phyloP scores from a whole-genome alignment of 2,797 vertebrate genomes.

The Eidolon dupreanum region DNA sequence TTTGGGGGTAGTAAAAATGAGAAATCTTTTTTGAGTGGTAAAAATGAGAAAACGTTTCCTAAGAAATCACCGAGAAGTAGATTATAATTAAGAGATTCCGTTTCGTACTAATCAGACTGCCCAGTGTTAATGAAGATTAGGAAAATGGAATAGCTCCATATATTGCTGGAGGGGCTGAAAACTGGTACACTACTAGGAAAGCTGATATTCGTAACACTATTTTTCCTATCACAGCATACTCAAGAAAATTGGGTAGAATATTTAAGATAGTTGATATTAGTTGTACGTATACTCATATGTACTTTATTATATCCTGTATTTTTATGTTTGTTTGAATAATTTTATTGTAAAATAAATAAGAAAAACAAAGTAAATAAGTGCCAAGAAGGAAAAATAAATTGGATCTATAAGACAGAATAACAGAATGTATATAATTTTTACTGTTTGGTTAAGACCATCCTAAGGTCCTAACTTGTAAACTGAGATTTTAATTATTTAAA shows the following conservation, averaged over 20 bases:
- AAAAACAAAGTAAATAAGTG: not conserved
- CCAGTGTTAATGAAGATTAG: not conserved
- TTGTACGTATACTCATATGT: not conserved
- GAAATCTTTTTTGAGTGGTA: not conserved
- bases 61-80: not conserved
- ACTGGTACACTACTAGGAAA: not conserved
- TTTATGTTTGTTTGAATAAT: not conserved
- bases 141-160: not conserved
- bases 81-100: not conserved
- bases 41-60: not conserved
- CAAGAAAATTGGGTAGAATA: not conserved
- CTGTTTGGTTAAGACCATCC: not conserved
- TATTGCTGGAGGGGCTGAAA: not conserved
- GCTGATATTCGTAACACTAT: not conserved
- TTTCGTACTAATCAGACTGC: not conserved
- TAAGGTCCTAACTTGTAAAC: not conserved
- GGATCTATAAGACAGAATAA: not conserved
- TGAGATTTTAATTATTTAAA: not conserved
- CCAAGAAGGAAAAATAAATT: not conserved
- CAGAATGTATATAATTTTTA: not conserved
- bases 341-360: not conserved
- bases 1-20: not conserved
- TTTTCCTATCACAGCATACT: not conserved
- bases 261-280: not conserved
- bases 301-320: not conserved